A percentile compares a stretch with the other conserved stretches of the same genome.
These are phyloP conservation scores for Drepana falcataria DNA, from an alignment of 2,888 invertebrate genomes.

Conservation along the genomic window DNA sequence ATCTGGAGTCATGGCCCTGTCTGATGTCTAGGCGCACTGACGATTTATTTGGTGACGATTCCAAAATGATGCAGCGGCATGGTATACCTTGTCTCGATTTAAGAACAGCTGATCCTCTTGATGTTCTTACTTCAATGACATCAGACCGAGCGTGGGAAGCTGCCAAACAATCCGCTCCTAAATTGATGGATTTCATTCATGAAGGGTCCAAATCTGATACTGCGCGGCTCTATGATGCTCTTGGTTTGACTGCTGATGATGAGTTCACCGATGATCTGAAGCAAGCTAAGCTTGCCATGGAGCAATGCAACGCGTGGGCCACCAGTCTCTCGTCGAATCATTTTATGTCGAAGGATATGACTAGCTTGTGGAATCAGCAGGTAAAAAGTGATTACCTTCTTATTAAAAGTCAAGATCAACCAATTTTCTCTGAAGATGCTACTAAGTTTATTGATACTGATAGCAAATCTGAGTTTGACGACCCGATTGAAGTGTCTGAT, in stretches of 20 bases:
- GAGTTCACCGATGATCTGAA: conserved; percentile 54
- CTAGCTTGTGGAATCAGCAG: conserved; percentile 48
- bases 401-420: conserved; percentile 31
- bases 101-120: conserved; percentile 48
- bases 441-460: conserved; percentile 38
- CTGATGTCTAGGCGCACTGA: conserved; percentile 57
- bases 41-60: conserved; percentile 54
- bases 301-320: conserved; percentile 44
- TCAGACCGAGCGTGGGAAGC: conserved; percentile 75
- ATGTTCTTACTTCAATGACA: conserved; percentile 59
- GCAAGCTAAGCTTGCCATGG: conserved; percentile 44
- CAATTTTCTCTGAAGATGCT: conserved; percentile 35
- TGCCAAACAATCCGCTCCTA: conserved; percentile 71
- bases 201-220: conserved; percentile 70
- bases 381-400: conserved; percentile 37
- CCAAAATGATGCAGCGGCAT: conserved; percentile 44
- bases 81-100: conserved; percentile 50
- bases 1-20: conserved; percentile 70
- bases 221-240: conserved; percentile 67
- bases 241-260: conserved; percentile 54
- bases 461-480: conserved; percentile 39
- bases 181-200: conserved; percentile 69
- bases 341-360: conserved; percentile 47
- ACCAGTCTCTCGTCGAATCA: conserved; percentile 36
- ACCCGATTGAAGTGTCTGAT: conserved; percentile 34